Conservation (phyloP, 2,888 invertebrate genomes). For the Plebejus anna region DNA sequence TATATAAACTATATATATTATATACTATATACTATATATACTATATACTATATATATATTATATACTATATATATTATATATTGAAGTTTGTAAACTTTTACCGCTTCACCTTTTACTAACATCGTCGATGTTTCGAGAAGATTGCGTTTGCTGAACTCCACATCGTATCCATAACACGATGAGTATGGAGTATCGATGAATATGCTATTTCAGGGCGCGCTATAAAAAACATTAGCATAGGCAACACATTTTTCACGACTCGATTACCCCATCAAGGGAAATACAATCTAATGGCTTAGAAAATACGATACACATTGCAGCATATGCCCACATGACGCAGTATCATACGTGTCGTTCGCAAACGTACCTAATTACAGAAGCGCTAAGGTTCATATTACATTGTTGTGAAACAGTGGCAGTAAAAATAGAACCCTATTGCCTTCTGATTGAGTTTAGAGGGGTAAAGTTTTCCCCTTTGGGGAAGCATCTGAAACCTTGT, state of each 20-base stretch:
- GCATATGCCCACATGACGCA: neutral
- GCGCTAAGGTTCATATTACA: constrained; percentile 56
- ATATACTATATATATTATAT: too few species aligned
- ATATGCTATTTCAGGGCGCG: constrained; percentile 21
- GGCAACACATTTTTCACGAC: constrained; percentile 20
- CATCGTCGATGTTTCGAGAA: neutral
- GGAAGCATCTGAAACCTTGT: constrained; percentile 20
- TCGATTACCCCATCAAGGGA: constrained; percentile 3
- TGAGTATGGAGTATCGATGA: constrained; percentile 18
- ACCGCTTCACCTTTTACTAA: constrained; percentile 9
- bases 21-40: too few species aligned
- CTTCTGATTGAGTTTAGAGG: constrained; percentile 13
- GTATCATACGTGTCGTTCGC: neutral
- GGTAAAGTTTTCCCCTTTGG: constrained; percentile 5
- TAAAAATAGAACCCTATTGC: constrained; percentile 51
- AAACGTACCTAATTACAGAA: constrained; percentile 54
- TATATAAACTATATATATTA: too few species aligned
- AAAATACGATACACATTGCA: constrained; percentile 22
- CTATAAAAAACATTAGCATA: constrained; percentile 24
- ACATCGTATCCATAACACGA: neutral
- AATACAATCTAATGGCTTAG: constrained; percentile 24
- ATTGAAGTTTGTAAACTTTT: neutral
- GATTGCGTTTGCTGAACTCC: neutral
- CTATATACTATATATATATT: too few species aligned
- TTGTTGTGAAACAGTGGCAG: constrained; percentile 39